phyloP scores from a whole-genome alignment of 2,888 invertebrate species.

The Hydraecia micacea region DNA sequence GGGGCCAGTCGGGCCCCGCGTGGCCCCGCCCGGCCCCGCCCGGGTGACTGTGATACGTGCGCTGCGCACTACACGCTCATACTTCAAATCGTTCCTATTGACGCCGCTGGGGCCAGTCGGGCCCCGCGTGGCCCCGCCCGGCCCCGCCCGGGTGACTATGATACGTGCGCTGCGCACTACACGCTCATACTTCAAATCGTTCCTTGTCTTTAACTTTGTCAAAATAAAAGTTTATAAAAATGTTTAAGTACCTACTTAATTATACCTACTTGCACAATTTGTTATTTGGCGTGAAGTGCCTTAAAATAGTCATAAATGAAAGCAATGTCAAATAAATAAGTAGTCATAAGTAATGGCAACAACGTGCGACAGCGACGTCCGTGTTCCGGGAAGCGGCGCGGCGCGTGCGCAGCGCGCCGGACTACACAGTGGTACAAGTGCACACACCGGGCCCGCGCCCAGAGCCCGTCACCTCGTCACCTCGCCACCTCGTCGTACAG shows the following conservation, averaged over 20 bases:
- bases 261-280: not conserved
- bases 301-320: not conserved
- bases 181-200: not conserved
- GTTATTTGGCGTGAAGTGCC: not conserved
- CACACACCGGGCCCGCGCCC: no score
- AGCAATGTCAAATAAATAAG: conserved; percentile 2
- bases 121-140: not conserved
- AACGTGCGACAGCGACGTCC: not conserved
- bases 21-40: not conserved
- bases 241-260: not conserved
- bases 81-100: not conserved
- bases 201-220: not conserved
- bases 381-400: not conserved
- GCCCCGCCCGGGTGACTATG: not conserved
- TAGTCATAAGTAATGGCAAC: not conserved
- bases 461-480: not conserved
- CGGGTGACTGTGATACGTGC: not conserved
- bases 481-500: no score
- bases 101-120: not conserved
- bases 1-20: not conserved
- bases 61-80: no score
- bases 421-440: no score
- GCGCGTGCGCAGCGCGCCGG: not conserved
- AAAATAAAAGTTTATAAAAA: not conserved
- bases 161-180: no score